These are phyloP conservation scores for Tragelaphus strepsiceros DNA, from an alignment of 2,113 vertebrate species.

Conservation along the genomic window DNA sequence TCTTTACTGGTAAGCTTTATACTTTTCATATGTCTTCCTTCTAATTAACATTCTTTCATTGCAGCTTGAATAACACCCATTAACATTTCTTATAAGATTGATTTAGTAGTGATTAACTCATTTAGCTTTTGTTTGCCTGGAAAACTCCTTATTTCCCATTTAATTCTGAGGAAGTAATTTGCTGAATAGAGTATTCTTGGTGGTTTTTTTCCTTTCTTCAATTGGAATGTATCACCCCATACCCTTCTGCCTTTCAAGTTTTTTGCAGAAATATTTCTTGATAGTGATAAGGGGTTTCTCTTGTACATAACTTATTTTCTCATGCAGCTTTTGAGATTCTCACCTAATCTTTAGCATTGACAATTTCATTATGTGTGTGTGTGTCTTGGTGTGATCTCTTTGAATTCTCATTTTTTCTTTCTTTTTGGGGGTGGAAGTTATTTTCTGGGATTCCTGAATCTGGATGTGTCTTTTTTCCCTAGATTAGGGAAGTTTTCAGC, in stretches of 20 bases:
- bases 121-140: neutral
- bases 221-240: neutral
- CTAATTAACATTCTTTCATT: neutral
- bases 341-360: neutral
- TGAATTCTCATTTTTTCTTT: neutral
- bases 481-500: neutral
- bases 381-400: neutral
- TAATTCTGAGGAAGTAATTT: neutral
- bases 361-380: neutral
- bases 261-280: neutral
- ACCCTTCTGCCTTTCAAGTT: neutral
- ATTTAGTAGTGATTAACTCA: neutral
- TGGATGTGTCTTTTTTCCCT: neutral
- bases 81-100: neutral
- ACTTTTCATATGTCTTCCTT: neutral
- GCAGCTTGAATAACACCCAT: neutral
- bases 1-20: neutral
- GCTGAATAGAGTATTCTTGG: neutral
- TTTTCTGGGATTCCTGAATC: neutral
- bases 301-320: neutral
- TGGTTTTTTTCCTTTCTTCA: neutral
- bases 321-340: neutral
- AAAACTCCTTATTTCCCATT: neutral
- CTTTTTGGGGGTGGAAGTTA: neutral
- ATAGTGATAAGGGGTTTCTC: neutral